Evolutionary conservation across 2,797 vertebrate genomes (phyloP), one percentile per base, ranked within the genome.

Genomic region (Nyctibius grandis): DNA sequence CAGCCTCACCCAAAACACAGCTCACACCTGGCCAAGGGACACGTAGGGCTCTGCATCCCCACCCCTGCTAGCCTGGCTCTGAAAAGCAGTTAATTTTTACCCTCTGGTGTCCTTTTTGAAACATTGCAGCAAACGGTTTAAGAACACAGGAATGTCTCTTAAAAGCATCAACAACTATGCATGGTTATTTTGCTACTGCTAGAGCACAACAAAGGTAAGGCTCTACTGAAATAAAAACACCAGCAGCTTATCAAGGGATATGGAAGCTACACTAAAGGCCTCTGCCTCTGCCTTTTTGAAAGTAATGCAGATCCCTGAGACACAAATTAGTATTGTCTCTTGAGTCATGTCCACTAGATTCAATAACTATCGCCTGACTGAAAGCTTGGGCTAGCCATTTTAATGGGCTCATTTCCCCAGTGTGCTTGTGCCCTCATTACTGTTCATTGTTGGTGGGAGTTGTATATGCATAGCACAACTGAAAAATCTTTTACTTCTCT

Each of bases 101-200:
- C 82, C 91, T 83, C 94, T 92, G 29, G 54, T 69, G 93, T 74
- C 51, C 18, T 18, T 59, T 54, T n/a, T 7, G 42, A 67, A 76
- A 11, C 44, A 83, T 22, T 59, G 45, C 73, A 53, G 9, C 11
- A n/a, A 89, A 61, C 0, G 2, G 26, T 36, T 44, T 70, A n/a
- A 63, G 48, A 56, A 11, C 18, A 2, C 9, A 5, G 14, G 38
- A 54, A 26, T 11, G 17, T 9, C n/a, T 64, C 59, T 36, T 45
- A 11, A 45, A 36, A 77, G 11, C 47, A 12, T 20, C 0, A 0
- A 9, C 42, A 70, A 1, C 13, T 22, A 11, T 3, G 25, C 26
- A 8, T 7, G 17, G 28, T 60, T 38, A 9, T 17, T 42, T 29
- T 21, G 16, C 51, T 44, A 31, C 31, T 54, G 42, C 47, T 80